Evolutionary conservation across 2,888 invertebrate species (phyloP).

Genomic region (Prosopocoilus inquinatus): DNA sequence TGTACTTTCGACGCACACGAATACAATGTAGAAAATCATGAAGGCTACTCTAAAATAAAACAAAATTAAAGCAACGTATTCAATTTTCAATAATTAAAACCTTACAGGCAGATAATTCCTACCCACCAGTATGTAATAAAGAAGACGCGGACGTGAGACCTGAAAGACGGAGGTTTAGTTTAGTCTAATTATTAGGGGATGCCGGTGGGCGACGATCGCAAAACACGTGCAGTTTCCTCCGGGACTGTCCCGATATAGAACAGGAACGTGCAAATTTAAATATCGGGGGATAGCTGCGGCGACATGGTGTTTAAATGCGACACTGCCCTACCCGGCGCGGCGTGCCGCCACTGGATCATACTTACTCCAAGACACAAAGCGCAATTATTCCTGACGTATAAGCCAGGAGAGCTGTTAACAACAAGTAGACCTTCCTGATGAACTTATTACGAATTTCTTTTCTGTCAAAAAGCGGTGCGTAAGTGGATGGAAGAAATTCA

Average conservation of each 20-base stretch:
- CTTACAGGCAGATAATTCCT: conserved; percentile 8
- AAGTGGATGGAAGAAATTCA: neutral
- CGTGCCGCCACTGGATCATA: neutral
- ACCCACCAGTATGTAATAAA: neutral
- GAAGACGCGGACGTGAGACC: conserved; percentile 6
- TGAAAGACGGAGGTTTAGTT: neutral
- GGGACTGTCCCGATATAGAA: too few species aligned
- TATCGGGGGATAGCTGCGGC: too few species aligned
- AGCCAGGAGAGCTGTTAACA: conserved; percentile 54
- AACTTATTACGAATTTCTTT: conserved; percentile 41
- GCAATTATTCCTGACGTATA: conserved; percentile 53
- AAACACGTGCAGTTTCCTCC: too few species aligned
- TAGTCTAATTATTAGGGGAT: too few species aligned
- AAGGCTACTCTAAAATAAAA: conserved; percentile 14
- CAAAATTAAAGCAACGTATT: neutral
- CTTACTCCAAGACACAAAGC: conserved; percentile 48
- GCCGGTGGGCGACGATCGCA: too few species aligned
- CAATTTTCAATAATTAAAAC: neutral
- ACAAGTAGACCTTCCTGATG: conserved; percentile 57
- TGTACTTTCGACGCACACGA: conserved; percentile 30
- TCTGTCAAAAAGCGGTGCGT: conserved; percentile 12
- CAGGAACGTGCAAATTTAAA: too few species aligned
- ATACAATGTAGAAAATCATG: conserved; percentile 9
- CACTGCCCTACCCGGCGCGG: too few species aligned
- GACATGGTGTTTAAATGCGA: too few species aligned